Evolutionary conservation across 2,797 vertebrate species (phyloP), one percentile per base, ranked within the genome.

Genomic region (Acomys russatus): DNA sequence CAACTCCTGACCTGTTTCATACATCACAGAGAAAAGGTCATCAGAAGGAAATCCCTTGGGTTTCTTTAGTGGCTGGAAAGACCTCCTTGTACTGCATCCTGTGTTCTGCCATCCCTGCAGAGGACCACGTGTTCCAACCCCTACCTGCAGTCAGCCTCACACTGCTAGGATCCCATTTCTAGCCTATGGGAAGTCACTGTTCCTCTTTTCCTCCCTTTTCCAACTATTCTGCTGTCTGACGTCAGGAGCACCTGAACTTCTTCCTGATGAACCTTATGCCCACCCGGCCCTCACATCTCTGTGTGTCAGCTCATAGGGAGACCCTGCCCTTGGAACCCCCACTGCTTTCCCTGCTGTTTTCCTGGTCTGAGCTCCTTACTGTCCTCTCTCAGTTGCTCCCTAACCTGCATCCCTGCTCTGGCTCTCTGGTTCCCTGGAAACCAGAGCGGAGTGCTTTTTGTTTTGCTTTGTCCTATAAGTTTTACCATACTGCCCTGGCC

Each of bases 321-420:
- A 30, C 54, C 82, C 76, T 80, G 91, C 51, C 64, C 88, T 85
- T 44, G 66, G 33, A 92, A 87, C 70, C 59, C 20, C 49, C 10
- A 49, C 61, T 28, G 0, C 77, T 70, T 33, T 73, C 30, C 8
- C 54, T 9, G 66, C 56, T 49, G 14, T 54, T 8, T 20, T 61
- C 76, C 56, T 28, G 4, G 23, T 66, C 49, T 89, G 12, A 77
- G 38, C 23, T 5, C 9, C 38, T 20, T 30, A 17, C 56, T 83
- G 14, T 28, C 79, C 66, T 87, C n/a, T n/a, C 30, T 22, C 59
- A 3, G 30, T 3, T 51, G 35, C 38, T 44, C 59, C 78, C 74
- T 66, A 23, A 71, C 51, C 78, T 82, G 49, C 78, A 44, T 88
- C 20, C 33, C 54, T 77, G 22, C 15, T 76, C 22, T 20, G 0